Conservation (phyloP, 2,113 vertebrate species). For the Platycercus adscitus region DNA sequence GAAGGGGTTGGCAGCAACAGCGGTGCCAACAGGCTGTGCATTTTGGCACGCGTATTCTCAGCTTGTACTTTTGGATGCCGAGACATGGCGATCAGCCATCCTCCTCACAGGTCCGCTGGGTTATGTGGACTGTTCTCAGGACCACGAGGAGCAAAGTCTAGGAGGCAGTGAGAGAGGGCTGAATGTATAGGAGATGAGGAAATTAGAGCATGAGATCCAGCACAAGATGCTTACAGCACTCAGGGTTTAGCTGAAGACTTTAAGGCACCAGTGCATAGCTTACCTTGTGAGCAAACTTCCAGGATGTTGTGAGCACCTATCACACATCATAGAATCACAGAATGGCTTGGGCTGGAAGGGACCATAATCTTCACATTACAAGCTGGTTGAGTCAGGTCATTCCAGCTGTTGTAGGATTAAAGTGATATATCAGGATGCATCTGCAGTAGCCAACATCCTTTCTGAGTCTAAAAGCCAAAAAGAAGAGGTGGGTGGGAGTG, state of each 20-base stretch:
- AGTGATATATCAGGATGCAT: background rate
- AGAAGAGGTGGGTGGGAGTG: background rate
- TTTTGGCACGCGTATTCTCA: background rate
- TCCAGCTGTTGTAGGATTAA: background rate
- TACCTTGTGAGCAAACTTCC: background rate
- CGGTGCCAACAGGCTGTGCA: rapidly evolving
- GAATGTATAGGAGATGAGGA: background rate
- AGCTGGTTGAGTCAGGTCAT: background rate
- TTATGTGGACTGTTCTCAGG: background rate
- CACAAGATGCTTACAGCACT: background rate
- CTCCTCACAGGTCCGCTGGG: background rate
- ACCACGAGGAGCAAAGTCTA: background rate
- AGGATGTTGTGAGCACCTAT: background rate
- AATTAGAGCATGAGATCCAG: background rate
- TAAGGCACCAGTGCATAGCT: background rate
- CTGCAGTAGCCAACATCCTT: background rate
- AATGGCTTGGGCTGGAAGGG: background rate
- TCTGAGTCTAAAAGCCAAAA: background rate
- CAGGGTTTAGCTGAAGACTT: background rate
- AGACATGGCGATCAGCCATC: background rate
- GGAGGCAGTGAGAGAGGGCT: rapidly evolving
- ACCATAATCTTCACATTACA: background rate
- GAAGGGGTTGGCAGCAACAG: background rate
- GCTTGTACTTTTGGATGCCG: background rate
- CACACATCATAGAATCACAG: background rate